Evolutionary conservation across 2,113 vertebrate genomes (phyloP), one percentile per base, ranked within the genome.

Genomic region (Hemichromis elongatus): DNA sequence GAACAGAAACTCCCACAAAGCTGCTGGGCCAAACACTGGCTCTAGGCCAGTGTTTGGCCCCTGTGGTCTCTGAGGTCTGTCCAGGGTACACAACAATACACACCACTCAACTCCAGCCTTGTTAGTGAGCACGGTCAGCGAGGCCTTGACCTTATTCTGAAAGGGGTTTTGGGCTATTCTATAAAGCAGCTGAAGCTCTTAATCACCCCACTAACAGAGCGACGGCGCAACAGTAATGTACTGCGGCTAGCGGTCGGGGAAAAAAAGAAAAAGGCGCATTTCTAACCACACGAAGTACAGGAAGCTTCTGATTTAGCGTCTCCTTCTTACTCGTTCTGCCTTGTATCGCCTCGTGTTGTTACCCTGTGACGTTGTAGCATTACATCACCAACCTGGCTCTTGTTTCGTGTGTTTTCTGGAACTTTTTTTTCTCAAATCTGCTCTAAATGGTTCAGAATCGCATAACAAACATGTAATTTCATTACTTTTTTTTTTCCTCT

Each of bases 151-250:
- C 85, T 85, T 45, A 19, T 24, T 47, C 79, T 83, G 45, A 91
- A 82, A 86, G 53, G 79, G 40, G 14, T 84, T 84, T 68, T 9
- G 8, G 70, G 42, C 78, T 40, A 18, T 81, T 85, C 80, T 78
- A 8, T 88, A 37, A 88, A 87, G 83, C 86, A 70, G 57, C 86
- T 53, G 81, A 86, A 75, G 77, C 86, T 90, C 86, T 87, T 89
- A 83, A 85, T 88, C 80, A 86, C 73, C 56, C n/a, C 47, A 77
- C 78, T 53, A 56, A 82, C 61, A 19, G 63, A 88, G 40, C 2
- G 50, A 12, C 40, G 9, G 78, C 9, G 24, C 21, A 30, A 30
- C 73, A 21, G 81, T 13, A 19, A 77, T 50, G 75, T 35, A 5
- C 56, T 61, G 37, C 59, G 6, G 82, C 59, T 7, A 26, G 54